A percentile compares a stretch with the other conserved stretches of the same genome.
phyloP scores from a whole-genome alignment of 2,113 vertebrate species.

The Telmatochromis brichardi region DNA sequence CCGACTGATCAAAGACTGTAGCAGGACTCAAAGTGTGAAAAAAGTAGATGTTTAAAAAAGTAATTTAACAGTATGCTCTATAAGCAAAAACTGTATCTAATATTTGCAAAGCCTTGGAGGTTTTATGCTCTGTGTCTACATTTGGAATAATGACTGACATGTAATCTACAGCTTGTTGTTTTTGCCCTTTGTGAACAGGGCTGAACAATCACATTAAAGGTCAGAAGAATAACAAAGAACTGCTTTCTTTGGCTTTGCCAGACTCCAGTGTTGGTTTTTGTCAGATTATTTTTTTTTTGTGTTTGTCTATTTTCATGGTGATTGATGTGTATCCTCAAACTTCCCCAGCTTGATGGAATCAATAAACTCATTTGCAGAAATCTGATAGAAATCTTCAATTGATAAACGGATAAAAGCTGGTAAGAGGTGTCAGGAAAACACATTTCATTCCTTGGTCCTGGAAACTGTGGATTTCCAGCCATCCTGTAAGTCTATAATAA shows the following conservation, averaged over 20 bases:
- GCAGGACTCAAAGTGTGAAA: neutral
- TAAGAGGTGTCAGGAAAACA: conserved; percentile 14
- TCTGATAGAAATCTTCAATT: conserved; percentile 30
- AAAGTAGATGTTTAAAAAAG: neutral
- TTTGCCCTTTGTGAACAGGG: conserved; percentile 55
- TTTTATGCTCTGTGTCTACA: neutral
- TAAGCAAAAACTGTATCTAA: neutral
- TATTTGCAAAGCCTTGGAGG: neutral
- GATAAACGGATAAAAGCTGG: conserved; percentile 24
- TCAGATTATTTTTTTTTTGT: neutral
- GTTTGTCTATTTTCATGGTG: conserved; percentile 15
- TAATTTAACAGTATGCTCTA: neutral
- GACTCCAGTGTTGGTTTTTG: conserved; percentile 10
- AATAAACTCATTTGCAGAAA: conserved; percentile 50
- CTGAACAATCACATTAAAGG: conserved; percentile 62
- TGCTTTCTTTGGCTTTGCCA: conserved; percentile 18
- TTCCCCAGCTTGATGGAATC: conserved; percentile 38
- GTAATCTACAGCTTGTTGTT: conserved; percentile 57
- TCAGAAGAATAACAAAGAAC: conserved; percentile 53
- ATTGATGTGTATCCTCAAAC: conserved; percentile 44
- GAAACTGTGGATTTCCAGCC: neutral
- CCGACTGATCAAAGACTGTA: neutral
- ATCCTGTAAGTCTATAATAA: neutral
- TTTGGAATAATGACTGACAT: conserved; percentile 47
- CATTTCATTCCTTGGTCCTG: neutral